Evolutionary conservation across 2,797 vertebrate species (phyloP).

Genomic region (Onychomys leucogaster): DNA sequence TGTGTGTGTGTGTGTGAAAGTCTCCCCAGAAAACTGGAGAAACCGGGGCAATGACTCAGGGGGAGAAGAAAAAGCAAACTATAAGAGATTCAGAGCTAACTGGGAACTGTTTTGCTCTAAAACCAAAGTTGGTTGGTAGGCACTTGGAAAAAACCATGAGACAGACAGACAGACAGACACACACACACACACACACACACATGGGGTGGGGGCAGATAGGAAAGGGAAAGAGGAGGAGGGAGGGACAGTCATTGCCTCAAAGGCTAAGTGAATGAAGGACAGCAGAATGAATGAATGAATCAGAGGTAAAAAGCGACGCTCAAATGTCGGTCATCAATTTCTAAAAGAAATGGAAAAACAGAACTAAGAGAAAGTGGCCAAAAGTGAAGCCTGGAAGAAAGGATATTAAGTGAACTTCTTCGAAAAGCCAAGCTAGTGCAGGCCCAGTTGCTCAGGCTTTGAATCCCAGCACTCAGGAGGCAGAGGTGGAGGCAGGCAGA

Average conservation of each 20-base stretch:
- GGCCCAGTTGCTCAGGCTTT: background rate
- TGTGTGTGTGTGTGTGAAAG: background rate
- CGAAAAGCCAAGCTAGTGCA: background rate
- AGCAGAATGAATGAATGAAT: background rate
- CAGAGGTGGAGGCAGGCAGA: background rate
- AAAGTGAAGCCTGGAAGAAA: background rate
- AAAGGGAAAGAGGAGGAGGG: background rate
- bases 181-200: background rate
- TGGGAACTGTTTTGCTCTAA: background rate
- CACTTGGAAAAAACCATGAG: background rate
- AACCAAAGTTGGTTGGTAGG: background rate
- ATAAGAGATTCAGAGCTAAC: background rate
- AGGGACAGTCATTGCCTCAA: background rate
- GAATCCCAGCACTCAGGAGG: background rate
- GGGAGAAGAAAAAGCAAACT: background rate
- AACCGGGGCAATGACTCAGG: background rate
- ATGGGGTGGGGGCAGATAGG: too few relatives aligned
- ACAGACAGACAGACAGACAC: background rate
- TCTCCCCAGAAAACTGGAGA: background rate
- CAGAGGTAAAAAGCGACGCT: background rate
- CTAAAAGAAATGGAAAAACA: slow-evolving; percentile 53
- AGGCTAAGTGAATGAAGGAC: background rate
- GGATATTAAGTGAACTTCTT: background rate
- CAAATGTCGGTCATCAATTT: background rate
- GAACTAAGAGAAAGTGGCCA: background rate